Percentiles rank a stretch among this genome's conserved stretches.
Conservation (phyloP, 1,140 invertebrate species). For the Vollenhovia emeryi region DNA sequence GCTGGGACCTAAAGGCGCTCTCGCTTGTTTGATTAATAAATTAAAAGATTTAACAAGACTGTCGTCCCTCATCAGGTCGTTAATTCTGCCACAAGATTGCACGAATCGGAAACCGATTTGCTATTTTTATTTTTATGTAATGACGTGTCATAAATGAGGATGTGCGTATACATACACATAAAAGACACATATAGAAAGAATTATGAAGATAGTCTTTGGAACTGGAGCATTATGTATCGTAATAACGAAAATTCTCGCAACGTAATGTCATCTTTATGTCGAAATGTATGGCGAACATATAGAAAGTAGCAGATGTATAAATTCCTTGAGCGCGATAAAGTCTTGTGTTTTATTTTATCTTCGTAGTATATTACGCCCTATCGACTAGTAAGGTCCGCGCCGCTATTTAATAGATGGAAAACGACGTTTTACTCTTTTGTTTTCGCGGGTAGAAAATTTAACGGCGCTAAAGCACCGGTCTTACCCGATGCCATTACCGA, state of each 20-base stretch:
- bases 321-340: not conserved
- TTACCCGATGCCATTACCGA: slow-evolving; percentile 4
- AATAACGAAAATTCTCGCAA: not conserved
- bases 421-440: slow-evolving; percentile 3
- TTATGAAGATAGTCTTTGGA: not conserved
- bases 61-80: not conserved
- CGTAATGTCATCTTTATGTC: slow-evolving; percentile 1
- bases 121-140: not conserved
- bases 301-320: slow-evolving; percentile 1
- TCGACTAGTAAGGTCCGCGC: not conserved
- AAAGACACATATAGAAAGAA: not conserved
- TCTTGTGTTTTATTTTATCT: slow-evolving; percentile 36
- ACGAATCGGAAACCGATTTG: not conserved
- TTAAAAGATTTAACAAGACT: not conserved
- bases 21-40: too few relatives aligned
- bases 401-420: not conserved
- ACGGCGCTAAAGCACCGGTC: not conserved
- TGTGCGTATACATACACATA: not conserved
- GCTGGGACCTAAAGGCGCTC: too few relatives aligned
- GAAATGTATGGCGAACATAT: not conserved
- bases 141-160: not conserved
- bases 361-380: not conserved
- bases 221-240: not conserved
- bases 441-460: slow-evolving; percentile 3
- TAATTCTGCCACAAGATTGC: not conserved